Conservation (phyloP, 2,113 vertebrate species). For the Campylorhamphus procurvoides region DNA sequence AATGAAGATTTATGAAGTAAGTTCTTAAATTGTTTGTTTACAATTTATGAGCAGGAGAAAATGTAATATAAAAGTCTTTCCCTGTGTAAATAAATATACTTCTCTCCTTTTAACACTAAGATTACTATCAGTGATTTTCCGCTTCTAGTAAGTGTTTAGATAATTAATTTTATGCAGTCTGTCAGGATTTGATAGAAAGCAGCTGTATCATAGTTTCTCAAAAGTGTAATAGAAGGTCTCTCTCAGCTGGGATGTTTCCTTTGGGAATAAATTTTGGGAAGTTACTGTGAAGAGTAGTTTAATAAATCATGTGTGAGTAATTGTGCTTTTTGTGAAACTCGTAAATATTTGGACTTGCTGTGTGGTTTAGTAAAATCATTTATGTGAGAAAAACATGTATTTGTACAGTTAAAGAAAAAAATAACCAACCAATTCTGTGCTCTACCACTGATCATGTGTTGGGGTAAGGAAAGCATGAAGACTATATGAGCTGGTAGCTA, state of each 20-base stretch:
- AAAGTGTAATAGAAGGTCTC: background rate
- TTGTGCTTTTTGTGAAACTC: background rate
- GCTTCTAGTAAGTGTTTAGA: conserved; percentile 11
- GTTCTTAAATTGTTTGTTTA: background rate
- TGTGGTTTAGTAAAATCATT: background rate
- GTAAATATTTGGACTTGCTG: conserved; percentile 18
- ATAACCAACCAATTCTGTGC: rapidly evolving
- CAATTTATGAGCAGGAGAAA: conserved; percentile 21
- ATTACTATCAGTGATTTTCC: conserved; percentile 28
- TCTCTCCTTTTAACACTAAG: background rate
- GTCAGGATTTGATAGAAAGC: conserved; percentile 18
- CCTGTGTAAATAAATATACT: background rate
- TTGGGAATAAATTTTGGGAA: background rate
- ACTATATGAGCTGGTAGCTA: background rate
- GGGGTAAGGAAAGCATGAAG: background rate
- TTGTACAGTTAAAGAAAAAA: background rate
- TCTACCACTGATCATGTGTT: background rate
- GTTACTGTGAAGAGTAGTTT: background rate
- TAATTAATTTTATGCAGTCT: conserved; percentile 33
- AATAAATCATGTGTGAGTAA: background rate
- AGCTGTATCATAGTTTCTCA: conserved; percentile 8
- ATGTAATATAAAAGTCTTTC: background rate
- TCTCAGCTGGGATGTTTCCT: background rate
- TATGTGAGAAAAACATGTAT: background rate
- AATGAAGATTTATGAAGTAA: conserved; percentile 8